A percentile compares a stretch with the other conserved stretches of the same genome.
phyloP scores from a whole-genome alignment of 2,797 vertebrate species.

The Ctenopoma multispine region DNA sequence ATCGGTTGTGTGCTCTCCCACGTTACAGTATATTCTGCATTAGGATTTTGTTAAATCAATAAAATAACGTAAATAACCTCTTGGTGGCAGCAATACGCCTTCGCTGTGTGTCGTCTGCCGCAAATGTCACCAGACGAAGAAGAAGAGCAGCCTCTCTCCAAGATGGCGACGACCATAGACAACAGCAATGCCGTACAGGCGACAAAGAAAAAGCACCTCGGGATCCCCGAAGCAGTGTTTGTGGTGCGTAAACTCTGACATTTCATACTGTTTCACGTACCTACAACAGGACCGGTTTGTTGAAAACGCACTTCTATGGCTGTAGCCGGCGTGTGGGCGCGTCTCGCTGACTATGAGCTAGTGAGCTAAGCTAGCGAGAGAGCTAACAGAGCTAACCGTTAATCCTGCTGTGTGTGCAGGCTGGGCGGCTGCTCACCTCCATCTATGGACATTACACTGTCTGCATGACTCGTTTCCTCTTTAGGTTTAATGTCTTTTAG shows the following conservation, averaged over 20 bases:
- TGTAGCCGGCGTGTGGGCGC: no score
- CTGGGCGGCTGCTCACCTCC: constrained; percentile 67
- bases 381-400: constrained; percentile 40
- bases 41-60: not conserved
- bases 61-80: not conserved
- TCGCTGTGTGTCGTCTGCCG: not conserved
- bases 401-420: constrained; percentile 41
- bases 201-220: constrained; percentile 89
- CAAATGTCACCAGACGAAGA: constrained; percentile 24
- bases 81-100: not conserved
- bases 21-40: no score
- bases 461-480: not conserved
- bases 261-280: fast-evolving
- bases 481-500: not conserved
- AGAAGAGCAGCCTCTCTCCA: constrained; percentile 80
- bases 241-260: constrained; percentile 86
- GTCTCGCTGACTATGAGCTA: constrained; percentile 31
- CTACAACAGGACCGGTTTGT: fast-evolving
- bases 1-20: not conserved
- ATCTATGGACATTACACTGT: constrained; percentile 59
- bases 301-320: fast-evolving
- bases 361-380: constrained; percentile 21
- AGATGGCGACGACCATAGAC: constrained; percentile 91
- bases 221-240: constrained; percentile 94
- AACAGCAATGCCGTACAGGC: constrained; percentile 82